phyloP scores from a whole-genome alignment of 2,888 invertebrate genomes.

The Philonicus albiceps region DNA sequence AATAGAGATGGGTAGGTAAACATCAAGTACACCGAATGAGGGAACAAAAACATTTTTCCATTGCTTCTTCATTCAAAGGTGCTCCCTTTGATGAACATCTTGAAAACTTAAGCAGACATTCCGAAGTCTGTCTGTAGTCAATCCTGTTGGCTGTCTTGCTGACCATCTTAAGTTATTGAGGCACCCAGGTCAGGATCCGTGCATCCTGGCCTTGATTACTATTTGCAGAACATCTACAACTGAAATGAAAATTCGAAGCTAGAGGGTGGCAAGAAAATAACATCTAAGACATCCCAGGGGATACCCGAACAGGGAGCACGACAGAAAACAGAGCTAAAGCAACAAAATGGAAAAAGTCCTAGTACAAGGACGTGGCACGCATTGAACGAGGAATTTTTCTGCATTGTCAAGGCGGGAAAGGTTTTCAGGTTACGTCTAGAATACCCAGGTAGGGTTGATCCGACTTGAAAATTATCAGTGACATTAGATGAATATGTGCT shows the following conservation, averaged over 20 bases:
- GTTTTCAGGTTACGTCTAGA: not conserved
- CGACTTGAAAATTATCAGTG: not conserved
- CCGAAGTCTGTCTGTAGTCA: not conserved
- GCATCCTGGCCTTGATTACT: constrained; percentile 15
- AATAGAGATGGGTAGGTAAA: not conserved
- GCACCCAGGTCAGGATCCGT: not conserved
- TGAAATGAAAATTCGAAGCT: not conserved
- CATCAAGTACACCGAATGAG: not conserved
- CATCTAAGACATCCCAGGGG: not conserved
- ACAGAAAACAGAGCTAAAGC: not conserved
- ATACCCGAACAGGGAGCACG: not conserved
- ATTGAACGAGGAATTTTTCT: constrained; percentile 3
- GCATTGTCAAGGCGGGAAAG: not conserved
- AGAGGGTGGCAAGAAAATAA: not conserved
- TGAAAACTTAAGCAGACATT: not conserved
- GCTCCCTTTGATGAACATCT: not conserved
- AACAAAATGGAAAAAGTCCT: not conserved
- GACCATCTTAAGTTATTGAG: not conserved
- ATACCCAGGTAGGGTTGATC: not conserved
- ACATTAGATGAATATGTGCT: not conserved
- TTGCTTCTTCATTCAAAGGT: not conserved
- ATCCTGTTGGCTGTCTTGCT: not conserved
- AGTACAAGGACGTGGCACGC: constrained; percentile 32
- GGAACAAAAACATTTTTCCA: not conserved
- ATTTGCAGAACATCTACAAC: constrained; percentile 13